Base-by-base conservation (phyloP, 2,113 vertebrate species). In the Axis porcinus region DNA sequence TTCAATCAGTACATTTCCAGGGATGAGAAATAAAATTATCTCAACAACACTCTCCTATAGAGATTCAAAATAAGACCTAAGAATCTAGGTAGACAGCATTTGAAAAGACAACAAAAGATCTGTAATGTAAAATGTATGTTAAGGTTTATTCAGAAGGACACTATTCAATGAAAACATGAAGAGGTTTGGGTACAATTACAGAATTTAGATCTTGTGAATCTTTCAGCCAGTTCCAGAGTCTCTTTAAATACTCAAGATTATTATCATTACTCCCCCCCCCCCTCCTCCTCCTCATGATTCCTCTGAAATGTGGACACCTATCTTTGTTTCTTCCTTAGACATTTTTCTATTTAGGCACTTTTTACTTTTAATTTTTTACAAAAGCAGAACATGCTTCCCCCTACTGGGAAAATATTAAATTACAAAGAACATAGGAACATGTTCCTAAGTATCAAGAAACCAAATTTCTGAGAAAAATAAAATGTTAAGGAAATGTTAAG, bases 381-480 rank as follows among this genome's bases (percentile, higher is more conserved):
- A 97, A 97, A 95, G 91, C 83, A 98, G 98, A 45, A 95, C 96
- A 99, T 87, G 97, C 95, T 98, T 98, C 99, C 99, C 98, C 98
- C 99, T 98, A 97, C 98, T 98, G 99, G 99, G 97, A 98, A 98
- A 98, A 97, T 94, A 92, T 40, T 70, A 98, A 98, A 99, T 97
- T 99, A 98, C 99, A 99, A 81, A 94, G 93, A 95, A 60, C 33
- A 83, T 95, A 47, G 25, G 58, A 82, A 57, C 8, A 70, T 1
- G 86, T 45, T 94, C 33, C 25, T 90, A 70, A 43, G 27, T 40
- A 89, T 43, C 70, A 95, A 96, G 8, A 95, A 27, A 95, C 55
- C 21, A 92, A 60, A 83, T 93, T 92, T 78, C 57, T n/a, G 16
- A 3, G 52, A 78, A 92, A 86, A 60, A 95, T 9, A 95, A 91